A percentile compares a stretch with the other conserved stretches of the same genome.
Evolutionary conservation across 1,140 invertebrate genomes (phyloP).

Genomic region (Doryteuthis pealeii): DNA sequence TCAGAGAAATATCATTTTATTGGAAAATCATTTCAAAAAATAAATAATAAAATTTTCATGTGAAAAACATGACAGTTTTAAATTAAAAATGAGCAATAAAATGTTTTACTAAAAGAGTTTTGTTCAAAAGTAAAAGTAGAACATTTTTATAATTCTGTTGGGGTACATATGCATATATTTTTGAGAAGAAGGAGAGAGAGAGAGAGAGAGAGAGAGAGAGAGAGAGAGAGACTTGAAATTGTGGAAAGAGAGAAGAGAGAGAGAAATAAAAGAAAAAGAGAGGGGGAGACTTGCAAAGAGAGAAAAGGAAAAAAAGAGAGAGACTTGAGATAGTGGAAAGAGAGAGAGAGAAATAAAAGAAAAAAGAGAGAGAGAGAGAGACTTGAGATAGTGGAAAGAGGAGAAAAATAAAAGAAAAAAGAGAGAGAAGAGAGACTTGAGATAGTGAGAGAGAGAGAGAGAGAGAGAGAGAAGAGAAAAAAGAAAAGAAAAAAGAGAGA

Average conservation of each 20-base stretch:
- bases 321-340: background rate
- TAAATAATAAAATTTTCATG: too few relatives aligned
- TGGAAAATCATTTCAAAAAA: too few relatives aligned
- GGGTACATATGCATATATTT: too few relatives aligned
- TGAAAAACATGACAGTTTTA: too few relatives aligned
- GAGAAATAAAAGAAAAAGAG: too few relatives aligned
- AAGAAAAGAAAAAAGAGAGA: background rate
- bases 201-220: background rate
- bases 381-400: background rate
- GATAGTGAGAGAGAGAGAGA: background rate
- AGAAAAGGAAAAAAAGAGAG: too few relatives aligned
- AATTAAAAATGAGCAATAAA: too few relatives aligned
- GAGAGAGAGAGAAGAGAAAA: background rate
- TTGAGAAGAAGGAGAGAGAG: background rate
- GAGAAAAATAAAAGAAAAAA: background rate
- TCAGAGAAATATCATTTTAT: too few relatives aligned
- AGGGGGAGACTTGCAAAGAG: too few relatives aligned
- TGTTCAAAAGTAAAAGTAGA: too few relatives aligned
- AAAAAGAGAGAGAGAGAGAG: background rate
- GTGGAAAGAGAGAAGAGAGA: background rate
- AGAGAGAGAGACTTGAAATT: background rate
- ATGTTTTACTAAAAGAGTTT: too few relatives aligned
- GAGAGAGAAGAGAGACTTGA: background rate
- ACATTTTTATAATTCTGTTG: too few relatives aligned
- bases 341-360: background rate